phyloP scores from a whole-genome alignment of 2,113 vertebrate species.

The Coptodon rendalli region DNA sequence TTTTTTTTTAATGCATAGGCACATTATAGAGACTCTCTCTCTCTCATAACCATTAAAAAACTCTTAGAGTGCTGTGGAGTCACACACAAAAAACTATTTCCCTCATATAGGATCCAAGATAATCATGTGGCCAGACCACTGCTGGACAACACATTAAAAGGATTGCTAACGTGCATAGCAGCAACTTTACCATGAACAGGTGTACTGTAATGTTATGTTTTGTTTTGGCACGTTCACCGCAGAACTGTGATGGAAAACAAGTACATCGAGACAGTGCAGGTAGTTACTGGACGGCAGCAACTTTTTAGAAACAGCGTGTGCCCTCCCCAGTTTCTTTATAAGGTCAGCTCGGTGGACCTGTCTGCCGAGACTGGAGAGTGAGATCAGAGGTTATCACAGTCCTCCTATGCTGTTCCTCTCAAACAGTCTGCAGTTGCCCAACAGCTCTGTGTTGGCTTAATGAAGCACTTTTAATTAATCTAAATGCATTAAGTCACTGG shows the following conservation, averaged over 20 bases:
- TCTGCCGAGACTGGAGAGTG: slow-evolving; percentile 21
- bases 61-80: background rate
- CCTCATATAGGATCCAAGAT: background rate
- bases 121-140: background rate
- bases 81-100: background rate
- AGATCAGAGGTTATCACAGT: slow-evolving; percentile 54
- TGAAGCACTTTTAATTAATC: slow-evolving; percentile 68
- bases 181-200: background rate
- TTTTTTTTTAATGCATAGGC: background rate
- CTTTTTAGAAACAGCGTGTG: slow-evolving; percentile 21
- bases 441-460: slow-evolving; percentile 48
- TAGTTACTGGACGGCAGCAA: background rate
- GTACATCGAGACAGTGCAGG: background rate
- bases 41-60: background rate
- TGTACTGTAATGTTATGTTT: background rate
- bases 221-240: background rate
- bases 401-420: slow-evolving; percentile 21
- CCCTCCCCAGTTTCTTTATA: background rate
- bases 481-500: slow-evolving; percentile 28
- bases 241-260: background rate
- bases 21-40: background rate
- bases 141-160: background rate
- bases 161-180: background rate
- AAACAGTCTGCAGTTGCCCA: slow-evolving; percentile 3
- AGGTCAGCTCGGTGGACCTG: background rate